Base-by-base conservation (phyloP, 2,797 vertebrate species). In the Cryptoblepharus egeriae region DNA sequence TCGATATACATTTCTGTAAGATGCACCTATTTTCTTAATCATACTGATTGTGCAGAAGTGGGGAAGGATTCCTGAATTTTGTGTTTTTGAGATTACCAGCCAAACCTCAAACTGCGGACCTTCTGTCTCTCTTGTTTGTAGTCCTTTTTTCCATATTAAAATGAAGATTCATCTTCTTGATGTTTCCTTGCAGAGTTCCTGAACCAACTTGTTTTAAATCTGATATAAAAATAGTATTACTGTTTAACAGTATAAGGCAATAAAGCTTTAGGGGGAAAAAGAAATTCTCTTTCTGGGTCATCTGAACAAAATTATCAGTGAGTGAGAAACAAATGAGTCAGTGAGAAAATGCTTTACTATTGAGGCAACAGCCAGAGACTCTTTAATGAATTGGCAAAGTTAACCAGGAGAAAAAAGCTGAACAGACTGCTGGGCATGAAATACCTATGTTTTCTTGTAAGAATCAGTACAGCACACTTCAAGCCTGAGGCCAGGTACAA, bases 301-400 rank as follows among this genome's bases (percentile, higher is more conserved):
- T 55, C 42, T 69, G 32, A 78, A 74, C 18, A 63, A 74, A 72
- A 72, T 73, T 77, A 9, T 81, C 79, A 73, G 28, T 37, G n/a
- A 74, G n/a, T 70, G 75, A 78, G 45, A 78, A 75, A 68, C 60
- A 15, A 81, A 20, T 61, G 70, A 79, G 76, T 79, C 76, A 84
- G 82, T 86, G 80, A 75, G 75, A 78, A 81, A 69, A 78, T 69
- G 26, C 30, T 49, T 75, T 30, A 69, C 67, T 67, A 63, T 83
- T 84, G 82, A 2, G 90, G 32, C 63, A 86, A 77, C 32, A 82
- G 52, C 22, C 76, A 82, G 68, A 32, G 49, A 32, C 39, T 55
- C 83, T n/a, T 83, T 64, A 13, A 57, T 68, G 32, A 88, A 52
- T 69, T 87, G 64, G 35, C 79, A 74, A 58, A 84, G 55, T 75